phyloP scores from a whole-genome alignment of 2,888 invertebrate species.

The Parnassius mnemosyne region DNA sequence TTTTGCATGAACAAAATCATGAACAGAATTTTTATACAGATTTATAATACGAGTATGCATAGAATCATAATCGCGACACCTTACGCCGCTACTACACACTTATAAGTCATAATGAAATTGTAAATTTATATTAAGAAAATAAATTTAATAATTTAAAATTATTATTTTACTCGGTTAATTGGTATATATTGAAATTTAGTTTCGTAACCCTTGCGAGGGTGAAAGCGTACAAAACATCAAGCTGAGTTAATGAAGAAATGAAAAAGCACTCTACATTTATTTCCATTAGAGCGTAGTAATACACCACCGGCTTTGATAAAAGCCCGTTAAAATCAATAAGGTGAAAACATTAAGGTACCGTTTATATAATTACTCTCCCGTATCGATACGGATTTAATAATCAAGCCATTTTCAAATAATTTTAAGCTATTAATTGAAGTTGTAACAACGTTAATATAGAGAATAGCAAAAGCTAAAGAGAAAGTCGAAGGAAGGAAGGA shows the following conservation, averaged over 20 bases:
- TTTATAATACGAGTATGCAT: too few relatives aligned
- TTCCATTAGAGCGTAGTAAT: conserved; percentile 22
- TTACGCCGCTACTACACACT: neutral
- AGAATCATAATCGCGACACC: too few relatives aligned
- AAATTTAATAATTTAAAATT: neutral
- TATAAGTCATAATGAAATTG: conserved; percentile 1
- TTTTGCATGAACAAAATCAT: too few relatives aligned
- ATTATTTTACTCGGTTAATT: neutral
- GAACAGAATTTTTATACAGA: too few relatives aligned
- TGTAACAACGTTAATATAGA: too few relatives aligned
- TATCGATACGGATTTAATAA: too few relatives aligned
- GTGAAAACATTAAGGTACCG: conserved; percentile 21
- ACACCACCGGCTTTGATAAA: conserved; percentile 24
- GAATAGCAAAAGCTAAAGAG: too few relatives aligned
- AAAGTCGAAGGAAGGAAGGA: too few relatives aligned
- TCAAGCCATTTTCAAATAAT: too few relatives aligned
- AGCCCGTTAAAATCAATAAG: conserved; percentile 21
- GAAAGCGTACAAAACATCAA: conserved; percentile 17
- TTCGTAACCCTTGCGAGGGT: conserved; percentile 11
- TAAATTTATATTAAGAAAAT: neutral
- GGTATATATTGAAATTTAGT: conserved; percentile 4
- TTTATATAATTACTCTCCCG: conserved; percentile 6
- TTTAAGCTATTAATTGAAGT: too few relatives aligned
- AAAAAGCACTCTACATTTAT: conserved; percentile 21
- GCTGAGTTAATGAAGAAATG: conserved; percentile 22